Evolutionary conservation across 2,797 vertebrate species (phyloP).

Genomic region (Myiotriccus ornatus): DNA sequence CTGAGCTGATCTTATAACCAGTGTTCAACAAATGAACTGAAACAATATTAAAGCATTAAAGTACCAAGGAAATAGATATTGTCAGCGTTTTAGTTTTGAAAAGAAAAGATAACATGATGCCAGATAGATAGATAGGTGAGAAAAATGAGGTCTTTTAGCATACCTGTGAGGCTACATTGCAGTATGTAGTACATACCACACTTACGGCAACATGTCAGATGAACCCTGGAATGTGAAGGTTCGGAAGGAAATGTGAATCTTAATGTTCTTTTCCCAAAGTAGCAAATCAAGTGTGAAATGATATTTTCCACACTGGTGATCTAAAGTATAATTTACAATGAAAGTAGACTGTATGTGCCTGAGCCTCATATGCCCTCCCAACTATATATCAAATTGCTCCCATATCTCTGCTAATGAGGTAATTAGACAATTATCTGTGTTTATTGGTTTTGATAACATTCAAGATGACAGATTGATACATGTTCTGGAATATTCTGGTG

Average conservation of each 20-base stretch:
- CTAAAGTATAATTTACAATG: constrained; percentile 59
- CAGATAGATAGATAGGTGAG: background rate
- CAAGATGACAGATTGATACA: background rate
- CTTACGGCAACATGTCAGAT: background rate
- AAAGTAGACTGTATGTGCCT: constrained; percentile 1
- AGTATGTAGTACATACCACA: background rate
- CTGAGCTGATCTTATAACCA: background rate
- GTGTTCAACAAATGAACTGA: background rate
- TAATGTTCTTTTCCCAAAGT: constrained; percentile 22
- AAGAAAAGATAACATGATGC: background rate
- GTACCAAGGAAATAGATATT: background rate
- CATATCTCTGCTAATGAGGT: constrained; percentile 27
- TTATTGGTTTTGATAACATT: constrained; percentile 14
- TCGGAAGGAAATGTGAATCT: background rate
- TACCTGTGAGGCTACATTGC: background rate
- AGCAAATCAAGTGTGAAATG: constrained; percentile 47
- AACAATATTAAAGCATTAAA: background rate
- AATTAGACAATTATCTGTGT: background rate
- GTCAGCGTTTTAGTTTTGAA: background rate
- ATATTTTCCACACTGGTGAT: constrained; percentile 56
- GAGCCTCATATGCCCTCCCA: background rate
- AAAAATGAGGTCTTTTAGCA: background rate
- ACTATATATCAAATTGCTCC: background rate
- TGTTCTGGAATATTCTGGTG: background rate
- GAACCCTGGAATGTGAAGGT: background rate